phyloP scores from a whole-genome alignment of 1,140 invertebrate genomes.

The Colletes gigas region DNA sequence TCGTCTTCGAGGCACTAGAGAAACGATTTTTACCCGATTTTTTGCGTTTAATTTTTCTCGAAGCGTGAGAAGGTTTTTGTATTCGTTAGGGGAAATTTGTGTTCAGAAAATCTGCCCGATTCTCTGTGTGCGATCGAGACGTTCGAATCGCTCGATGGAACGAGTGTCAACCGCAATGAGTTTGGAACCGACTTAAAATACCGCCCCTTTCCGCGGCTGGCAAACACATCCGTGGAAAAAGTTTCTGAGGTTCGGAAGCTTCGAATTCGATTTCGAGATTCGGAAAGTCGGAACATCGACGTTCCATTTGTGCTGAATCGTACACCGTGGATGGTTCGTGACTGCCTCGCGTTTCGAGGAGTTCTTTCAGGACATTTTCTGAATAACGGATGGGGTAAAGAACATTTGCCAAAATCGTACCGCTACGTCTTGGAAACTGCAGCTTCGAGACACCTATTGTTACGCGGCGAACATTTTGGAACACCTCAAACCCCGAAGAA shows the following conservation, averaged over 20 bases:
- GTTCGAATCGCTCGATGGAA: neutral
- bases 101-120: no score
- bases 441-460: no score
- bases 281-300: slow-evolving; percentile 15
- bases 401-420: no score
- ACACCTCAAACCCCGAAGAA: no score
- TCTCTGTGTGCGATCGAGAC: neutral
- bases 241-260: neutral
- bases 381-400: neutral
- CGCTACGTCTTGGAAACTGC: no score
- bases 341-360: neutral
- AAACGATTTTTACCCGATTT: no score
- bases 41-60: no score
- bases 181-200: slow-evolving; percentile 11
- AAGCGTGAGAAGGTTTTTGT: no score
- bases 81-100: no score
- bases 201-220: neutral
- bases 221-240: neutral
- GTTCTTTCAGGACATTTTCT: neutral
- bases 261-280: slow-evolving; percentile 16
- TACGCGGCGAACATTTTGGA: no score
- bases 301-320: slow-evolving; percentile 24
- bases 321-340: neutral
- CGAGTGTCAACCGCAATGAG: slow-evolving; percentile 23
- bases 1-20: no score